Evolutionary conservation across 2,797 vertebrate genomes (phyloP).

Genomic region (Paratrypauchen microcephalus): DNA sequence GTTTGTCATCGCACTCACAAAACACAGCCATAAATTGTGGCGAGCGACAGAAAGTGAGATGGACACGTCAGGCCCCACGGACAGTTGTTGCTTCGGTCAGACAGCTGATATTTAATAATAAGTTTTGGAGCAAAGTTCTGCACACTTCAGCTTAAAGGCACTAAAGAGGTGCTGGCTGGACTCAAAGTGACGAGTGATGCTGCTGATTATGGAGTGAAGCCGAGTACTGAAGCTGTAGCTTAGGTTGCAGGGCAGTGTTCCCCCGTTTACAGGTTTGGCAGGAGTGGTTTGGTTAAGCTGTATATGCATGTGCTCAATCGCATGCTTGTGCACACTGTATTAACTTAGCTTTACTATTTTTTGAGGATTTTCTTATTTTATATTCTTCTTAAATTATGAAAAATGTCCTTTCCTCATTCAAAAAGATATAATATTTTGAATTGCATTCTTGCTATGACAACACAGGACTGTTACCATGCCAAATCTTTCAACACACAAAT

Average conservation of each 20-base stretch:
- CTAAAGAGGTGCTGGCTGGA: conserved; percentile 22
- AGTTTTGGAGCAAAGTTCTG: conserved; percentile 13
- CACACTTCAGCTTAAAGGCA: conserved; percentile 14
- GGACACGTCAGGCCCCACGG: conserved; percentile 45
- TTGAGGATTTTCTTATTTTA: too few relatives aligned
- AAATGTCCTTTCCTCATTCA: too few relatives aligned
- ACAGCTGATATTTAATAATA: conserved; percentile 54
- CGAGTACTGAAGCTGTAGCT: conserved; percentile 13
- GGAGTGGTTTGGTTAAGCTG: too few relatives aligned
- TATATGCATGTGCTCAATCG: too few relatives aligned
- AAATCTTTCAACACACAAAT: too few relatives aligned
- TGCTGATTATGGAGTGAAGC: conserved; percentile 7
- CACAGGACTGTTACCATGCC: too few relatives aligned
- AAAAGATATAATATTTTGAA: too few relatives aligned
- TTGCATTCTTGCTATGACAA: too few relatives aligned
- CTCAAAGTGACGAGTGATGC: conserved; percentile 25
- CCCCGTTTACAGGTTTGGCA: background rate
- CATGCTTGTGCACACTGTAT: too few relatives aligned
- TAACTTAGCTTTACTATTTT: too few relatives aligned
- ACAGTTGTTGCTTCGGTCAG: conserved; percentile 70
- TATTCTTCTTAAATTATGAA: too few relatives aligned
- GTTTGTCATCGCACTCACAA: conserved; percentile 54
- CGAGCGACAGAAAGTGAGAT: conserved; percentile 34
- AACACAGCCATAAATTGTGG: conserved; percentile 49
- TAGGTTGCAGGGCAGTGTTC: background rate